These are phyloP conservation scores for Apis dorsata DNA, from an alignment of 1,140 invertebrate species.

Conservation along the genomic window DNA sequence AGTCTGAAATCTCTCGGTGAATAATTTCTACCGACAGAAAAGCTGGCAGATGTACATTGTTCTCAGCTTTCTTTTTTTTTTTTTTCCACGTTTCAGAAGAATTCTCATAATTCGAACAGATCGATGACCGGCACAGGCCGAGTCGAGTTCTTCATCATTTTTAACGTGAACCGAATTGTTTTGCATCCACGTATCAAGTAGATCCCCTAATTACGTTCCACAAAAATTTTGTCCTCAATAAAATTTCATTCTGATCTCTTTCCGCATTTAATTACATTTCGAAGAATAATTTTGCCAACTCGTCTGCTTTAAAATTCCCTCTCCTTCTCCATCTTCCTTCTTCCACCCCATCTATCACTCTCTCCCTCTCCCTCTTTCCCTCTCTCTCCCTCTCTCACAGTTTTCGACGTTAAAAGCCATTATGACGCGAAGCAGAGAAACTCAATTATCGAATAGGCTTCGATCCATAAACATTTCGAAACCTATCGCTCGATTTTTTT, in stretches of 20 bases:
- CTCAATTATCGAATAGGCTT: constrained; percentile 29
- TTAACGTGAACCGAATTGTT: neutral
- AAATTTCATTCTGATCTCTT: neutral
- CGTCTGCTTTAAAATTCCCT: neutral
- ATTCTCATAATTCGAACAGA: neutral
- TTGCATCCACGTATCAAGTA: neutral
- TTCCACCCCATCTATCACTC: neutral
- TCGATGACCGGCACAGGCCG: neutral
- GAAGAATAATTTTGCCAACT: constrained; percentile 28
- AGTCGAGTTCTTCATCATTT: neutral
- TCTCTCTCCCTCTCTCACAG: neutral
- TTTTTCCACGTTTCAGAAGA: neutral
- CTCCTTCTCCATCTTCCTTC: neutral
- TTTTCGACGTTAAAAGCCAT: neutral
- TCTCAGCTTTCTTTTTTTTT: too few relatives aligned
- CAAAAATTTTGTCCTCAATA: constrained; percentile 14
- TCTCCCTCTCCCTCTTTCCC: fast-evolving
- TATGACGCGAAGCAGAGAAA: neutral
- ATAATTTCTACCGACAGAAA: neutral
- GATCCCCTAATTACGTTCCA: neutral
- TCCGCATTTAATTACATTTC: constrained; percentile 25
- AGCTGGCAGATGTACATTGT: neutral
- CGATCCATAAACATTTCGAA: constrained; percentile 18
- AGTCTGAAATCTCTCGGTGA: neutral
- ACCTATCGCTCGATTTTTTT: neutral